Conservation (phyloP, 2,113 vertebrate genomes). For the Phocoena sinus region DNA sequence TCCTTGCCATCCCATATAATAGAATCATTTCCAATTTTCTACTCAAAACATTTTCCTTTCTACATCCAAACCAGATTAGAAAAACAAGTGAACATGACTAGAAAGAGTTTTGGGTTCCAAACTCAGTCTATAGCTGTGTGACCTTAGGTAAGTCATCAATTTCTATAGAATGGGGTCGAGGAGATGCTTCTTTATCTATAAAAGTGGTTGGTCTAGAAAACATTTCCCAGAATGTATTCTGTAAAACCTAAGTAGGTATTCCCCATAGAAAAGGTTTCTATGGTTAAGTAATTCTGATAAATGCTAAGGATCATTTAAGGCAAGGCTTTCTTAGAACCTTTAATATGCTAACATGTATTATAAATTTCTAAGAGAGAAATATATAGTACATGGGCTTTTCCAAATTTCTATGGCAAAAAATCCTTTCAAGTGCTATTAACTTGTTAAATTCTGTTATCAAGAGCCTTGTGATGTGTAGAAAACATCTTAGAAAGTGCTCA, state of each 20-base stretch:
- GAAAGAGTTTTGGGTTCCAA: background rate
- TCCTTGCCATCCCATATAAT: background rate
- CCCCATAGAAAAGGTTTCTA: background rate
- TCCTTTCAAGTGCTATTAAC: background rate
- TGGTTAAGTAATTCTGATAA: background rate
- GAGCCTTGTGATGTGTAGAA: background rate
- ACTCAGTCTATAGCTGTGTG: background rate
- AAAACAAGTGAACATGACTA: background rate
- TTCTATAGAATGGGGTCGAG: background rate
- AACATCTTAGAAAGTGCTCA: background rate
- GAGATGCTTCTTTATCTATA: background rate
- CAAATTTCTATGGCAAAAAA: background rate
- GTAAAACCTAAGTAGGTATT: background rate
- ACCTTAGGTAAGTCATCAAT: background rate
- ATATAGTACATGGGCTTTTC: background rate
- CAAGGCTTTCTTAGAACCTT: background rate
- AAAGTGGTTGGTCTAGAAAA: background rate
- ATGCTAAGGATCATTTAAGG: background rate
- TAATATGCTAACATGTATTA: background rate
- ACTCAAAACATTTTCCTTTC: background rate
- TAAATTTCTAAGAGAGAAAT: background rate
- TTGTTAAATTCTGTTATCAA: background rate
- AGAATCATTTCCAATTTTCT: background rate
- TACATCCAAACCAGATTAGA: background rate
- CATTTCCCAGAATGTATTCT: background rate